Percentiles rank a stretch among this genome's conserved stretches.
phyloP scores from a whole-genome alignment of 2,888 invertebrate species.

The Parnassius orleans region DNA sequence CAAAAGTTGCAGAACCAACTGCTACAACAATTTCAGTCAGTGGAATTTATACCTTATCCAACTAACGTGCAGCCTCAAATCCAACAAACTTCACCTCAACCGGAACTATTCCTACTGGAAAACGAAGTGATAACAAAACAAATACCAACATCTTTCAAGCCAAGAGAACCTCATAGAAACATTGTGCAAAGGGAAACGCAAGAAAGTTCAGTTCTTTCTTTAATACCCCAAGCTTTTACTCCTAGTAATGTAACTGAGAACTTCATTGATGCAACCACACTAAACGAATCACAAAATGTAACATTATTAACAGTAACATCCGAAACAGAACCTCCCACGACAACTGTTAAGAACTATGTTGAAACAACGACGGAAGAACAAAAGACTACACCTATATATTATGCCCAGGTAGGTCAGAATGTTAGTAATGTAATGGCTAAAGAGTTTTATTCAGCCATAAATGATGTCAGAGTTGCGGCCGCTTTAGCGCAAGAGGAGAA shows the following conservation, averaged over 20 bases:
- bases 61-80: slow-evolving; percentile 46
- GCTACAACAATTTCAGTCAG: slow-evolving; percentile 60
- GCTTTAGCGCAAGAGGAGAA: slow-evolving; percentile 81
- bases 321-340: slow-evolving; percentile 54
- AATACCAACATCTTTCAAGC: slow-evolving; percentile 46
- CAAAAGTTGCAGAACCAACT: slow-evolving; percentile 69
- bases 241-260: slow-evolving; percentile 52
- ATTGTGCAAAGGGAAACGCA: slow-evolving; percentile 66
- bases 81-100: slow-evolving; percentile 37
- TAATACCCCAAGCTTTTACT: slow-evolving; percentile 52
- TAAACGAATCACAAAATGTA: slow-evolving; percentile 46
- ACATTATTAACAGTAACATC: slow-evolving; percentile 48
- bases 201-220: slow-evolving; percentile 54
- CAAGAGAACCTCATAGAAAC: slow-evolving; percentile 52
- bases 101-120: slow-evolving; percentile 52
- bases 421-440: slow-evolving; percentile 61
- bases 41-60: slow-evolving; percentile 69
- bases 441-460: slow-evolving; percentile 81
- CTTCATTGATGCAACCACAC: slow-evolving; percentile 45
- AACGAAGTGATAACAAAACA: slow-evolving; percentile 56
- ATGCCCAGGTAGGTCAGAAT: slow-evolving; percentile 69
- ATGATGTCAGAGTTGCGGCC: slow-evolving; percentile 83
- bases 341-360: slow-evolving; percentile 55
- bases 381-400: slow-evolving; percentile 68
- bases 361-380: slow-evolving; percentile 53